Conservation (phyloP, 2,797 vertebrate species). For the Bothrops alternatus region DNA sequence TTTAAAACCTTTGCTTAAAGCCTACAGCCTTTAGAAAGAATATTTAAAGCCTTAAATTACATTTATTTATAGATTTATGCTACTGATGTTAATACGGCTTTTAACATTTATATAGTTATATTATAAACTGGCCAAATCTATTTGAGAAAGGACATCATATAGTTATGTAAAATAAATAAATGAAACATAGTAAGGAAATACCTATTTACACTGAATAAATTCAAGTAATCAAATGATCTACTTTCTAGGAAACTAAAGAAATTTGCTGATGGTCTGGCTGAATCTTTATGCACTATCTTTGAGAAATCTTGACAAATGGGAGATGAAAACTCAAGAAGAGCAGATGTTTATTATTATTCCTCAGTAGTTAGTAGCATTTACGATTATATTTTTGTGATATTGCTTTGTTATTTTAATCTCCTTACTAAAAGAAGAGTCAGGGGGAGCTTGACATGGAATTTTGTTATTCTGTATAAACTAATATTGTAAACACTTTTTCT, state of each 20-base stretch:
- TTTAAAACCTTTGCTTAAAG: neutral
- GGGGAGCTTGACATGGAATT: neutral
- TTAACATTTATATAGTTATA: neutral
- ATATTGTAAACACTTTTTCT: neutral
- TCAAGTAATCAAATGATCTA: neutral
- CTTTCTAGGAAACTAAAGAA: neutral
- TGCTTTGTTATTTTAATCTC: neutral
- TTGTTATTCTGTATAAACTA: neutral
- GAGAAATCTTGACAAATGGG: neutral
- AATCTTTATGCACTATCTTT: neutral
- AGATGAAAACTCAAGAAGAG: neutral
- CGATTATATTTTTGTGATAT: neutral
- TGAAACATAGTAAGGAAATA: neutral
- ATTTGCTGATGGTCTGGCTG: neutral
- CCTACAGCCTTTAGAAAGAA: neutral
- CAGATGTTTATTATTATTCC: neutral
- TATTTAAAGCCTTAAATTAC: neutral
- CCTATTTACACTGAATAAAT: neutral
- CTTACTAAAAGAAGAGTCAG: neutral
- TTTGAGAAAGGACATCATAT: neutral
- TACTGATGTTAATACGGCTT: neutral
- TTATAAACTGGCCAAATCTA: neutral
- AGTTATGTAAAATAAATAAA: neutral
- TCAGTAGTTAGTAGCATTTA: neutral
- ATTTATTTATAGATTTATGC: neutral